Base-by-base conservation (phyloP, 64 coral and sea anemone species). In the Exaiptasia diaphana region DNA sequence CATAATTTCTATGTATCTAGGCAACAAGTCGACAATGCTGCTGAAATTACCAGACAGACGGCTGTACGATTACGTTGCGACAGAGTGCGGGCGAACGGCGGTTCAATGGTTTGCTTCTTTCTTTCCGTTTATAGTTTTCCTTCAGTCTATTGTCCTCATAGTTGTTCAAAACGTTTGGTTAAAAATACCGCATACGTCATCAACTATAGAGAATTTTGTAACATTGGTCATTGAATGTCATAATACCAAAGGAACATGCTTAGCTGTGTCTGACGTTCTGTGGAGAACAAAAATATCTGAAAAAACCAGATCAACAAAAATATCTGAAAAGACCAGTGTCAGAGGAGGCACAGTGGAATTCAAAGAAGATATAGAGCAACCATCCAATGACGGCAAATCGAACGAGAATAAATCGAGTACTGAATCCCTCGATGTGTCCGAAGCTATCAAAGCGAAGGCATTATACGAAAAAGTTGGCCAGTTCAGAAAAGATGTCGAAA, bases 151-250 rank as follows among this genome's bases (percentile, higher is more conserved):
- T 5, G n/a, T 48, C 29, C 42, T 76, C 8, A 42, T 76, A 14
- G 49, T 33, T 21, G 46, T 53, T 53, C 8, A 42, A 3, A 50
- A 53, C 46, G 46, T 50, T 30, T 76, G 45, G 73, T 21, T 88
- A 15, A 88, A 80, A 63, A 81, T 71, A 54, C 76, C 76, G 0
- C 0, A 4, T 14, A 88, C 86, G 3, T 88, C 86, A 38, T 43
- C 76, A 70, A 70, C 29, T 4, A 2, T 88, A 14, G 86, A 88
- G 28, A 44, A 88, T 48, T 88, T 88, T 73, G 21, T 80, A 57
- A 59, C 5, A 17, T 80, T 88, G 15, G 86, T 88, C 10, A 55
- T 53, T 11, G 86, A 88, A 71, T 80, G 86, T 20, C 43, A 37
- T 42, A 71, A 88, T 44, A 54, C 75, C 10, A n/a, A 40, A 53